phyloP scores from a whole-genome alignment of 2,888 invertebrate species.

The Ormyrus nitidulus region DNA sequence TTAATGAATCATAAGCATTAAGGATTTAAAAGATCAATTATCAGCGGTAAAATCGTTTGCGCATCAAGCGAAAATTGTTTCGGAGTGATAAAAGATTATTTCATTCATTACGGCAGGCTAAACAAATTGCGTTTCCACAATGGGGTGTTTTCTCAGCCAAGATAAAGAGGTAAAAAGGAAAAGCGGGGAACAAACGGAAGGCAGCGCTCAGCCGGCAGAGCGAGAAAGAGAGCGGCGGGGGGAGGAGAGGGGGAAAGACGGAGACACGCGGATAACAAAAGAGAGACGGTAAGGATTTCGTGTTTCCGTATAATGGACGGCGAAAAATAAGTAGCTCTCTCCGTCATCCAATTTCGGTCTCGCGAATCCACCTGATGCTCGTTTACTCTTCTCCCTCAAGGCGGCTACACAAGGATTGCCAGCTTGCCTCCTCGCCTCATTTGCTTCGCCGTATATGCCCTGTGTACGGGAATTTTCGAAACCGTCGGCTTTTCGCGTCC shows the following conservation, averaged over 20 bases:
- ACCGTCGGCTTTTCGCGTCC: neutral
- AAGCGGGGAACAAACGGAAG: neutral
- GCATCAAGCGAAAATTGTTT: neutral
- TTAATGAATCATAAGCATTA: too few relatives aligned
- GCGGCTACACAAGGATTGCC: neutral
- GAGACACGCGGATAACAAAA: constrained; percentile 27
- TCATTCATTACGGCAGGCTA: constrained; percentile 17
- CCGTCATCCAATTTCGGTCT: constrained; percentile 49
- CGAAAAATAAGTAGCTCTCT: constrained; percentile 50
- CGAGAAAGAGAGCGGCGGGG: neutral
- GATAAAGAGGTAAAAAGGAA: constrained; percentile 27
- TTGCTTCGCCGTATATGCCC: constrained; percentile 5
- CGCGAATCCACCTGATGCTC: constrained; percentile 51
- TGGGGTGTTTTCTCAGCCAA: constrained; percentile 11
- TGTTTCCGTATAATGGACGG: constrained; percentile 45
- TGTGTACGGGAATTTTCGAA: constrained; percentile 18
- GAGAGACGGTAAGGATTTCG: constrained; percentile 36
- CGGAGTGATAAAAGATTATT: neutral
- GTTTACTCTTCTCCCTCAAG: neutral
- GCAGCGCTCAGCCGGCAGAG: neutral
- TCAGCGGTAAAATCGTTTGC: too few relatives aligned
- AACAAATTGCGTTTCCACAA: constrained; percentile 31
- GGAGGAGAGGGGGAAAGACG: too few relatives aligned
- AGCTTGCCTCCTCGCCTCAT: neutral
- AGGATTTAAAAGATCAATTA: too few relatives aligned